Evolutionary conservation across 2,888 invertebrate species (phyloP).

Genomic region (Pilophorus perplexus): DNA sequence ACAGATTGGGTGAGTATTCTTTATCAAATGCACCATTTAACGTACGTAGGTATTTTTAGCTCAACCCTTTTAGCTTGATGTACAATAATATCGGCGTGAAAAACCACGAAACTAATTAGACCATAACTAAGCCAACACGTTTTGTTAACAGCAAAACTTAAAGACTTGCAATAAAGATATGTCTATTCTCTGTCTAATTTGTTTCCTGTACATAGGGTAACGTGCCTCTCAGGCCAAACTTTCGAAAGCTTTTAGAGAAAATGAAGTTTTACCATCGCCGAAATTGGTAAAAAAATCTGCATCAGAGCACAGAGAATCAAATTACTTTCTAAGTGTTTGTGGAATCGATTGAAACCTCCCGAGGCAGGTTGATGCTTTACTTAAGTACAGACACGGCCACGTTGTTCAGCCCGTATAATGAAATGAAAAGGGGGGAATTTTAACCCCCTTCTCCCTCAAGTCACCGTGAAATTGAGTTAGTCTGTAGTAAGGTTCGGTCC

Average conservation of each 20-base stretch:
- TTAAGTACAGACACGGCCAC: slow-evolving; percentile 10
- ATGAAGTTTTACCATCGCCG: slow-evolving; percentile 5
- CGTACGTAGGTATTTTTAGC: no score
- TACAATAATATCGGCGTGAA: no score
- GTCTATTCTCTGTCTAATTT: not conserved
- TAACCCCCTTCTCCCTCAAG: not conserved
- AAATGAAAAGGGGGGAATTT: slow-evolving; percentile 15
- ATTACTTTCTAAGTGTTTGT: slow-evolving; percentile 25
- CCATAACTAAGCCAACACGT: no score
- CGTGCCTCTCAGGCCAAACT: slow-evolving; percentile 1
- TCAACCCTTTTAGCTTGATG: no score
- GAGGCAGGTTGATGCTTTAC: slow-evolving; percentile 25
- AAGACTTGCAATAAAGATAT: not conserved
- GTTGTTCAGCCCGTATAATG: slow-evolving; percentile 1
- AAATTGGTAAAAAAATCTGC: slow-evolving; percentile 18
- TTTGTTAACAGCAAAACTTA: no score
- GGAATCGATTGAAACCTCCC: slow-evolving; percentile 15
- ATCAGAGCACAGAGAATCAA: slow-evolving; percentile 14
- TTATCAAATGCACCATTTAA: no score
- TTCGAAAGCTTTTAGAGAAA: slow-evolving; percentile 20
- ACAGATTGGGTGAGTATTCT: no score
- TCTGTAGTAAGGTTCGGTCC: no score
- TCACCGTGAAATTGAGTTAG: slow-evolving; percentile 11
- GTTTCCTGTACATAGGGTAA: not conserved
- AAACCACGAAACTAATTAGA: no score